These are phyloP conservation scores for Phortica okadai DNA, from an alignment of 2,888 invertebrate species.

Conservation along the genomic window DNA sequence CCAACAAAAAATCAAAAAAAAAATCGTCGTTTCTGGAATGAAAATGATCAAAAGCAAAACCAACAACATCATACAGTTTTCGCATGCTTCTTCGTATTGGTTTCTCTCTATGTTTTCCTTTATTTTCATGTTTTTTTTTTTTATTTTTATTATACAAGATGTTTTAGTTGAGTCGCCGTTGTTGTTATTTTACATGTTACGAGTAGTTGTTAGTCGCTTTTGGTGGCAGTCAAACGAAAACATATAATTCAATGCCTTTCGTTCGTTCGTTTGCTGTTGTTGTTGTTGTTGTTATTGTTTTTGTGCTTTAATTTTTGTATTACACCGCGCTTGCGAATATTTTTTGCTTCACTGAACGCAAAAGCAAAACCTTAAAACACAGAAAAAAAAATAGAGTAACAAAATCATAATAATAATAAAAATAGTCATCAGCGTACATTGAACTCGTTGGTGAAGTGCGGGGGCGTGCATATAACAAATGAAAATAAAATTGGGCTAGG, in stretches of 20 bases:
- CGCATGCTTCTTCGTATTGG: not conserved
- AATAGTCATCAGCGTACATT: not conserved
- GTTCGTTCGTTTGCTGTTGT: not conserved
- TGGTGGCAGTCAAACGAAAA: not conserved
- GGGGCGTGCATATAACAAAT: not conserved
- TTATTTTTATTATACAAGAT: not conserved
- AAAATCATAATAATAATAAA: not conserved
- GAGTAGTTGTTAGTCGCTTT: no score
- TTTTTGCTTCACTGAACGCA: not conserved
- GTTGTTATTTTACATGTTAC: not conserved
- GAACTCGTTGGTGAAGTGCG: not conserved
- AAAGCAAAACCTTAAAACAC: not conserved
- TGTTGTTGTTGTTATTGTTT: not conserved
- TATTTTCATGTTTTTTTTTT: not conserved
- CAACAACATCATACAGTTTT: not conserved
- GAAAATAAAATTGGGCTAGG: not conserved
- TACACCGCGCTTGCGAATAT: not conserved
- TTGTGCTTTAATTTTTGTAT: not conserved
- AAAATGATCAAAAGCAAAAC: slow-evolving; percentile 34
- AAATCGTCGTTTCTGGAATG: slow-evolving; percentile 21
- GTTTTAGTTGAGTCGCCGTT: not conserved
- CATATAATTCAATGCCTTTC: slow-evolving; percentile 4
- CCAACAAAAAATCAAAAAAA: not conserved
- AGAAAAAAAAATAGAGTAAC: not conserved
- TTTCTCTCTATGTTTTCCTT: not conserved